Percentiles rank a stretch among this genome's conserved stretches.
Conservation (phyloP, 2,113 vertebrate genomes). For the Psittacus erithacus region DNA sequence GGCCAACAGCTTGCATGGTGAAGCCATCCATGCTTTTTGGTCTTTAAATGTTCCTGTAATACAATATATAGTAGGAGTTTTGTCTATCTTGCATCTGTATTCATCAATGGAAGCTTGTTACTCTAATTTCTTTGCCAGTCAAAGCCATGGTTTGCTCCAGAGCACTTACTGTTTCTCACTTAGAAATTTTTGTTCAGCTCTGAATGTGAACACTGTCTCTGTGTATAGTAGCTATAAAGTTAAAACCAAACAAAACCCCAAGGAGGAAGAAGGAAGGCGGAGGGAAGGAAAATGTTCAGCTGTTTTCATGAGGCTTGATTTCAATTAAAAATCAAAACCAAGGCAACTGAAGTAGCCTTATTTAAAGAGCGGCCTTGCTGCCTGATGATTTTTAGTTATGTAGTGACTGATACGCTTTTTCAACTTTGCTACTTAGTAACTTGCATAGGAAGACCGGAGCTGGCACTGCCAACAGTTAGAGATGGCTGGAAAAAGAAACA, state of each 20-base stretch:
- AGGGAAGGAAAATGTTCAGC: background rate
- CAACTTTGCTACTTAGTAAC: background rate
- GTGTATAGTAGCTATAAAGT: background rate
- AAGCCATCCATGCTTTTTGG: background rate
- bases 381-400: background rate
- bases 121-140: background rate
- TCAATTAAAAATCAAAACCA: background rate
- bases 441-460: background rate
- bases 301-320: background rate
- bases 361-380: background rate
- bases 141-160: background rate
- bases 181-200: background rate
- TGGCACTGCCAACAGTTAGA: background rate
- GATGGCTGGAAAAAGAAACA: accelerated
- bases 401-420: background rate
- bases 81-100: background rate
- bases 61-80: background rate
- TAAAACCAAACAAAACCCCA: background rate
- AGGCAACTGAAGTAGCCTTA: background rate
- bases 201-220: background rate
- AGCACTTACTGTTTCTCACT: background rate
- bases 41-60: background rate
- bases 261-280: background rate
- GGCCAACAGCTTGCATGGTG: background rate
- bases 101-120: background rate